These are phyloP conservation scores for Grallaria varia DNA, from an alignment of 2,113 vertebrate species.

Conservation along the genomic window DNA sequence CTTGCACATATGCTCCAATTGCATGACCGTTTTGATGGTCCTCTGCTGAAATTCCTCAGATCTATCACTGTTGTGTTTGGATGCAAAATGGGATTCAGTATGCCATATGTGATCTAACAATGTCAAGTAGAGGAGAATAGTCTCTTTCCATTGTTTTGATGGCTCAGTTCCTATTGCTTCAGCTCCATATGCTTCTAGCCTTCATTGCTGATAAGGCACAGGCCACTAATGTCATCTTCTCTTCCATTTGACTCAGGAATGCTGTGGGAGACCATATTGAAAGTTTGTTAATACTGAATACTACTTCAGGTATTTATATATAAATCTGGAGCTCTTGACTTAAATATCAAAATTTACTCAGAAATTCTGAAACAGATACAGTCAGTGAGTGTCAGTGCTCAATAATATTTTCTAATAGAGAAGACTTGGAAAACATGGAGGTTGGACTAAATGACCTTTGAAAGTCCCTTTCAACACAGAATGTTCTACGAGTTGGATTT, in stretches of 20 bases:
- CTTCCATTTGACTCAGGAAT: background rate
- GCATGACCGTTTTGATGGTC: background rate
- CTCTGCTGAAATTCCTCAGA: background rate
- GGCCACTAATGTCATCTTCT: background rate
- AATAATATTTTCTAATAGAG: conserved; percentile 1
- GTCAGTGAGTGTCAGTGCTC: background rate
- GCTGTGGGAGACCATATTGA: background rate
- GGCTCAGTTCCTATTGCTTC: background rate
- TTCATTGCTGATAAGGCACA: background rate
- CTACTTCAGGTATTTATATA: background rate
- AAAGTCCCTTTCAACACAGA: background rate
- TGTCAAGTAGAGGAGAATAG: background rate
- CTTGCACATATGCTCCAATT: background rate
- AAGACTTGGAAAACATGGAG: background rate
- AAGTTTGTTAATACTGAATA: background rate
- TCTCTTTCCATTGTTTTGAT: background rate
- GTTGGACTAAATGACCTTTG: background rate
- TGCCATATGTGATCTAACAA: background rate
- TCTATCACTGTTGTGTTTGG: background rate
- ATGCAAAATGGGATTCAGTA: background rate
- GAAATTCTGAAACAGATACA: background rate
- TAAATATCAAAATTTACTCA: background rate
- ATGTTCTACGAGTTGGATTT: background rate
- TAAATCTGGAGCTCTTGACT: background rate
- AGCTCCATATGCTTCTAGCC: background rate